Evolutionary conservation across 2,888 invertebrate species (phyloP).

Genomic region (Dryocosmus kuriphilus): DNA sequence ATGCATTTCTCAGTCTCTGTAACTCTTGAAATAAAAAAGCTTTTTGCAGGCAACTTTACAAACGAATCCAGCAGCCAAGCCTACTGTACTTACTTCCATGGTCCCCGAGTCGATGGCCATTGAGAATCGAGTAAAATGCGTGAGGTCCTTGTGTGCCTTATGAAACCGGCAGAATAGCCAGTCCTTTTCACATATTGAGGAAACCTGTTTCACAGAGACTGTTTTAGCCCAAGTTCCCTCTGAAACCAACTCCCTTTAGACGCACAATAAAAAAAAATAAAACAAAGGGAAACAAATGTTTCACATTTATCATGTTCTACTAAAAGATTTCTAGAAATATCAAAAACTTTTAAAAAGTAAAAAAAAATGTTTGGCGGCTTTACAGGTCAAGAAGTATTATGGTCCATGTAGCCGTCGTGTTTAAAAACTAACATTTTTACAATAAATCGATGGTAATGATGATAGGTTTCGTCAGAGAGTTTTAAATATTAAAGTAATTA

Average conservation of each 20-base stretch:
- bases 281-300: neutral
- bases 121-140: constrained; percentile 57
- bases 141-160: constrained; percentile 53
- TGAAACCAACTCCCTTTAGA: neutral
- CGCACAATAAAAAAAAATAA: neutral
- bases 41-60: constrained; percentile 69
- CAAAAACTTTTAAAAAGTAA: too few species aligned
- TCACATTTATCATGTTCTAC: too few species aligned
- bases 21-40: constrained; percentile 71
- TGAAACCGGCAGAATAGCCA: constrained; percentile 53
- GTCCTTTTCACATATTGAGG: constrained; percentile 49
- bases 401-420: too few species aligned
- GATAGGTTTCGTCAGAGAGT: too few species aligned
- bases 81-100: constrained; percentile 52
- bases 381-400: too few species aligned
- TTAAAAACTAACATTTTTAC: too few species aligned
- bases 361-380: too few species aligned
- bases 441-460: too few species aligned
- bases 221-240: neutral
- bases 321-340: too few species aligned
- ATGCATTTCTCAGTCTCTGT: constrained; percentile 67
- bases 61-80: constrained; percentile 57
- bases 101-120: constrained; percentile 55
- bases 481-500: too few species aligned
- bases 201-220: constrained; percentile 6